Percentiles rank a stretch among this genome's conserved stretches.
These are phyloP conservation scores for Tiliacea citrago DNA, from an alignment of 2,888 invertebrate genomes.

Conservation along the genomic window DNA sequence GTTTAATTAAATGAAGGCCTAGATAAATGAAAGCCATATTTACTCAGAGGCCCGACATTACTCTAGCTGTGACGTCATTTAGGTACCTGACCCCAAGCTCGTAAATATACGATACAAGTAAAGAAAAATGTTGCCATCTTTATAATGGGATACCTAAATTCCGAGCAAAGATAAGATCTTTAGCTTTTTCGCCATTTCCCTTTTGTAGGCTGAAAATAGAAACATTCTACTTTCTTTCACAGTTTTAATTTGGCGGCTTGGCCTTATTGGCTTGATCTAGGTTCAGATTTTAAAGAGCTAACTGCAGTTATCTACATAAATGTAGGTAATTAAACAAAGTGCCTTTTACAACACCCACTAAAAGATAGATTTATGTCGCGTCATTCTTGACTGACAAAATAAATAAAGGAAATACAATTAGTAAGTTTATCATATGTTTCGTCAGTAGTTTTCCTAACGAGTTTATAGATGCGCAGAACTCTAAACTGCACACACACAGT, in stretches of 20 bases:
- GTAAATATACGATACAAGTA: constrained; percentile 50
- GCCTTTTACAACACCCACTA: background rate
- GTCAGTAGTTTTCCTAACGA: constrained; percentile 1
- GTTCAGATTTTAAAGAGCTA: background rate
- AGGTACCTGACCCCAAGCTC: constrained; percentile 38
- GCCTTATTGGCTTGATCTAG: background rate
- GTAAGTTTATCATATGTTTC: background rate
- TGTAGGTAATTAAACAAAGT: background rate
- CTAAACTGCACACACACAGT: too few species aligned
- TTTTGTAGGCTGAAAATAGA: constrained; percentile 7
- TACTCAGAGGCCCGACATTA: constrained; percentile 42
- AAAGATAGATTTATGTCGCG: background rate
- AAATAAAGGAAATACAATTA: constrained; percentile 9
- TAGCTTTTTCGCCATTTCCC: constrained; percentile 13
- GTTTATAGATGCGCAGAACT: constrained; percentile 19
- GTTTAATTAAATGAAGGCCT: constrained; percentile 57
- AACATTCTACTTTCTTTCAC: background rate
- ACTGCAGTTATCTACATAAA: background rate
- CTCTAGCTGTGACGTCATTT: constrained; percentile 30
- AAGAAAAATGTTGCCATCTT: constrained; percentile 43
- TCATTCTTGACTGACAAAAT: background rate
- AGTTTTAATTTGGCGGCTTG: background rate
- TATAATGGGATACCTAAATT: constrained; percentile 22
- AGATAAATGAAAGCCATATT: constrained; percentile 56
- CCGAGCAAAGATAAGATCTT: constrained; percentile 32